Evolutionary conservation across 35 echinoderm and acorn worm species (phyloP), one percentile per base, ranked within the genome.

Genomic region (Ophioderma brevispina): DNA sequence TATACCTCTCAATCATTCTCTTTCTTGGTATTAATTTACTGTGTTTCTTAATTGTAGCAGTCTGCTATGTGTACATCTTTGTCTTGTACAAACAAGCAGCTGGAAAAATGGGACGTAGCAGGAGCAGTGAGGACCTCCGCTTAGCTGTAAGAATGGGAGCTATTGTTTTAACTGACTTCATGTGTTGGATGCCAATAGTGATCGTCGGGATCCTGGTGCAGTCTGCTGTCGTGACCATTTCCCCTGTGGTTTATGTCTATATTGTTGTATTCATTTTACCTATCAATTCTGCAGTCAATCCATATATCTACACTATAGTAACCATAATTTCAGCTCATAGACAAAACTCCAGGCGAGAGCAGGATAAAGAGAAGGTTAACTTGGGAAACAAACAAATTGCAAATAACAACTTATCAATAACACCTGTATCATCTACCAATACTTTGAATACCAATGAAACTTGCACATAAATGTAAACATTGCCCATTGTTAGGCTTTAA

Each of bases 141-240:
- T 78, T 92, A 37, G 84, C 84, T 0, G 39, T 40, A 0, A 80
- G 36, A 33, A 76, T 92, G 55, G 40, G 40, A 13, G 11, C 86
- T 15, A 92, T 92, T 37, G 85, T 92, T 10, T n/a, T 77, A 1
- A 92, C 91, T 39, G 91, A 92, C 42, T 87, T 92, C 33, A 63
- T 35, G 28, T 92, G 91, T 55, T 92, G 91, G 91, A 75, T 87
- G 42, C 91, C 91, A 0, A 82, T 92, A 25, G 86, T 92, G 25
- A 35, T 92, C 10, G 79, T 92, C 25, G 91, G 84, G 14, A 82
- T 86, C 37, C 38, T 81, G 6, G 84, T 86, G 0, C 84, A 87
- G 38, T 42, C 79, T 31, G 84, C 31, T 21, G 46, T 19, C 0
- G 36, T 81, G 18, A 63, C 59, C 5, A 36, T 92, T 0, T 75